phyloP scores from a whole-genome alignment of 2,888 invertebrate genomes.

The Agapetus fuscipes region DNA sequence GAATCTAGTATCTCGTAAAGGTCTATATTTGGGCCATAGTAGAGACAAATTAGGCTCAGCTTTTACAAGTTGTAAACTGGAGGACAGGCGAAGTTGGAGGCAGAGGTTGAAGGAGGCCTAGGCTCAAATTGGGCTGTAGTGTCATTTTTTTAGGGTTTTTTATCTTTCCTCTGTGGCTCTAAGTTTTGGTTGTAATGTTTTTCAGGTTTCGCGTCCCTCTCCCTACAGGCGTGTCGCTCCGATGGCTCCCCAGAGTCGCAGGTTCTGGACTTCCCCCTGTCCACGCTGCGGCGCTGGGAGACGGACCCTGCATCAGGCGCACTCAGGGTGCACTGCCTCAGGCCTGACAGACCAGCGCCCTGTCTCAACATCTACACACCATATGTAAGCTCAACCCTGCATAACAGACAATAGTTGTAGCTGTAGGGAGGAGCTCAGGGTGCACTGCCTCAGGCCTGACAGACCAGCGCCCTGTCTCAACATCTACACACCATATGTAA shows the following conservation, averaged over 20 bases:
- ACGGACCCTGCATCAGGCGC: slow-evolving; percentile 83
- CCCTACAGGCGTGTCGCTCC: slow-evolving; percentile 65
- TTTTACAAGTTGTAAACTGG: too few species aligned
- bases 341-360: slow-evolving; percentile 68
- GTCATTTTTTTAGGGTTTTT: too few species aligned
- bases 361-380: slow-evolving; percentile 83
- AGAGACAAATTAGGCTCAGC: too few species aligned
- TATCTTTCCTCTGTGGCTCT: too few species aligned
- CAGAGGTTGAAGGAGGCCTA: too few species aligned
- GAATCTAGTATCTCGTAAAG: too few species aligned
- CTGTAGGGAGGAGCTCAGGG: too few species aligned
- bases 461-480: slow-evolving; percentile 77
- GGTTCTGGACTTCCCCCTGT: slow-evolving; percentile 78
- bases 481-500: slow-evolving; percentile 82
- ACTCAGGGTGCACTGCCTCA: slow-evolving; percentile 78
- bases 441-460: slow-evolving; percentile 73
- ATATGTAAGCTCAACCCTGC: slow-evolving; percentile 61
- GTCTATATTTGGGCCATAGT: too few species aligned
- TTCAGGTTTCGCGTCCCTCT: slow-evolving; percentile 52
- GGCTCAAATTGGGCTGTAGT: too few species aligned
- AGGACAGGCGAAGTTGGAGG: too few species aligned
- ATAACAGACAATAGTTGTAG: too few species aligned
- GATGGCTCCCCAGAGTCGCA: slow-evolving; percentile 71
- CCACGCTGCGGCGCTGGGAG: slow-evolving; percentile 73
- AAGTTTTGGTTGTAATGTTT: too few species aligned